Base-by-base conservation (phyloP, 2,888 invertebrate species). In the Drosophila robusta region DNA sequence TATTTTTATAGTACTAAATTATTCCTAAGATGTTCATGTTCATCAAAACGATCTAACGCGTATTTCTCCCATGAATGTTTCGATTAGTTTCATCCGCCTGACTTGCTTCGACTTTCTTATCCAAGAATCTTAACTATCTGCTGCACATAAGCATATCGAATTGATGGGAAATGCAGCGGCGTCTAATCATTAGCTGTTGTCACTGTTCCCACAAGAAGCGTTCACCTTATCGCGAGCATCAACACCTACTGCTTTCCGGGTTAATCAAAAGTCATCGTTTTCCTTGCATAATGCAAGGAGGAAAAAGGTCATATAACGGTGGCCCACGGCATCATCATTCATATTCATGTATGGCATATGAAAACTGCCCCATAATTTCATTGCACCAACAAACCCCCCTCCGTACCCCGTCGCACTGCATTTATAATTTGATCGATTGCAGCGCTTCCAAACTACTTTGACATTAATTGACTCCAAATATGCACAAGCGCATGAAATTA, bases 401-500 rank as follows among this genome's bases (percentile, higher is more conserved):
- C 42, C 3, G 1, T 6, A 2, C 26, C 7, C 44, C 47, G 5
- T 51, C 18, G 44, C 68, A 49, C 36, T 86, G 77, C 84, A 78
- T 78, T 78, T 69, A 76, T 68, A 70, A 70, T 84, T 79, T 84
- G 83, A 84, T 84, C 87, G 83, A 84, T 84, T 84, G 75, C 87
- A 67, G 47, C 61, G 62, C 61, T 69, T 56, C 62, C 47, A 68
- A 85, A 87, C 87, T 79, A 73, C 71, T 87, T 85, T 85, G 85
- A 85, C 85, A 87, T 87, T 85, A 87, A 87, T 87, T 85, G 87
- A 85, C 85, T 85, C 79, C 69, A 83, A 85, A 79, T 87, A 85
- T 85, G 87, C 85, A 85, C 86, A 80, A 85, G 86, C 83, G 87
- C 87, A 85, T 87, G 80, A 85, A 85, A 87, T 87, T 85, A 80